These are phyloP conservation scores for Nineta flava DNA, from an alignment of 2,888 invertebrate species.

Conservation along the genomic window DNA sequence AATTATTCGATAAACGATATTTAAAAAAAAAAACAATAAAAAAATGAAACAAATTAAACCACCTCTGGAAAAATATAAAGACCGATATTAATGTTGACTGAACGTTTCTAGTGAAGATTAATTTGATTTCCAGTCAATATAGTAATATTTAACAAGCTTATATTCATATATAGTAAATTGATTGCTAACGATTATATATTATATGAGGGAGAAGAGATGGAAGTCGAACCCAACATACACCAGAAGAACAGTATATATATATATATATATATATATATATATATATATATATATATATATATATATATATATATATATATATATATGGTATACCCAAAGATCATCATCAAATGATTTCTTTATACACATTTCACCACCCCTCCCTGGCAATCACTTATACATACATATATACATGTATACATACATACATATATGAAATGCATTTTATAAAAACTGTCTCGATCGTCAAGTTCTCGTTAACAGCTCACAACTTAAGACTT, in stretches of 20 bases:
- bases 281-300: too few species aligned
- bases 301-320: too few species aligned
- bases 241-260: too few species aligned
- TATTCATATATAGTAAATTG: not conserved
- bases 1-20: too few species aligned
- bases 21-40: too few species aligned
- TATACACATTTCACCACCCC: too few species aligned
- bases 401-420: not conserved
- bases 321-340: too few species aligned
- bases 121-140: not conserved
- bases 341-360: too few species aligned
- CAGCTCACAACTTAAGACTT: slow-evolving; percentile 4
- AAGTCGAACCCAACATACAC: too few species aligned
- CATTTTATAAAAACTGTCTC: slow-evolving; percentile 1
- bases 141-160: not conserved
- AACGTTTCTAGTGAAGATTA: not conserved
- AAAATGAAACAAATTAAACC: too few species aligned
- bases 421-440: not conserved
- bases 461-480: slow-evolving; percentile 6
- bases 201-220: not conserved
- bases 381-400: not conserved
- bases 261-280: too few species aligned
- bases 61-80: too few species aligned
- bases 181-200: not conserved
- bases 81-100: not conserved